Evolutionary conservation across 2,113 vertebrate genomes (phyloP).

Genomic region (Mirza zaza): DNA sequence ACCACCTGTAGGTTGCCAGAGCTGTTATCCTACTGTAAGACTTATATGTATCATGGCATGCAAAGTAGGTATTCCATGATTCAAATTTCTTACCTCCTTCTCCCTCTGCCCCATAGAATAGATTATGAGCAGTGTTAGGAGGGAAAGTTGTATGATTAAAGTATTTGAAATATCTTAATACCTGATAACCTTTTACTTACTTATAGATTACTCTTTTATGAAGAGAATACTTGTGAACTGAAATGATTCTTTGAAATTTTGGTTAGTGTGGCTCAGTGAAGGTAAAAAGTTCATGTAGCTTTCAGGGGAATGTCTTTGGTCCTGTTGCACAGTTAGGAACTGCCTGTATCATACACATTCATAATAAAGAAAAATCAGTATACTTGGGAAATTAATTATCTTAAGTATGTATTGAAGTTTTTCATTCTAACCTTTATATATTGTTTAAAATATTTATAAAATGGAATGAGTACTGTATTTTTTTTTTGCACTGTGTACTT

Average conservation of each 20-base stretch:
- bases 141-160: neutral
- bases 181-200: neutral
- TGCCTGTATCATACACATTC: neutral
- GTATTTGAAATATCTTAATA: neutral
- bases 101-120: neutral
- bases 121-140: neutral
- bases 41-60: neutral
- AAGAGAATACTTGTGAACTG: neutral
- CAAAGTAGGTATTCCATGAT: neutral
- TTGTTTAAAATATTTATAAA: neutral
- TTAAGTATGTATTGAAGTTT: neutral
- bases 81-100: neutral
- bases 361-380: neutral
- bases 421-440: neutral
- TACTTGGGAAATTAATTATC: constrained; percentile 12
- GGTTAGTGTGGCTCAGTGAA: constrained; percentile 8
- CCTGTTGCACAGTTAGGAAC: neutral
- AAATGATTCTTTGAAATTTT: constrained; percentile 28
- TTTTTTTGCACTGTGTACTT: neutral
- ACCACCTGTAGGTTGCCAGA: neutral
- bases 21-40: neutral
- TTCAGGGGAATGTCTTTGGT: constrained; percentile 9
- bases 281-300: neutral
- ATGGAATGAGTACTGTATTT: neutral
- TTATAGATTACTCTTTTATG: neutral